phyloP scores from a whole-genome alignment of 2,888 invertebrate genomes.

The Pyrrhia umbra region DNA sequence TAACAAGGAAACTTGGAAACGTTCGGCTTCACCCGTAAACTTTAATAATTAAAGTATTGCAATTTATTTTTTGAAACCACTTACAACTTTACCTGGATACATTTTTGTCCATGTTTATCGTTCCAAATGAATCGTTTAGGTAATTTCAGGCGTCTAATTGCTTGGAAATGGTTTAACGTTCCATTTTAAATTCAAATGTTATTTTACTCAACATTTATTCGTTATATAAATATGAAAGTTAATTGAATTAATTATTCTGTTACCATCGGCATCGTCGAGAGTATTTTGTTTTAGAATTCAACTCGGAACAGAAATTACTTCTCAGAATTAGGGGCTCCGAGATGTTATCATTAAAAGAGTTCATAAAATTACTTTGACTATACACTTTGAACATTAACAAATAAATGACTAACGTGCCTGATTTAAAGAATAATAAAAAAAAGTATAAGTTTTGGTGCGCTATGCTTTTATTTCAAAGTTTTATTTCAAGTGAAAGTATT shows the following conservation, averaged over 20 bases:
- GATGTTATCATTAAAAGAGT: constrained; percentile 10
- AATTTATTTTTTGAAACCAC: constrained; percentile 56
- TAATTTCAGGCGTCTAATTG: constrained; percentile 28
- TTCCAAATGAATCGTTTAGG: constrained; percentile 31
- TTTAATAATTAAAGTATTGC: constrained; percentile 70
- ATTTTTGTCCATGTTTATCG: constrained; percentile 27
- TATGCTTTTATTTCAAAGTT: too few species aligned
- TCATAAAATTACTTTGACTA: background rate
- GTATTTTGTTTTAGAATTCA: constrained; percentile 27
- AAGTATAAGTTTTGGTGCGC: background rate
- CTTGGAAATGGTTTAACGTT: constrained; percentile 23
- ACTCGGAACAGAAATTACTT: constrained; percentile 26
- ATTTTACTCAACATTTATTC: constrained; percentile 19
- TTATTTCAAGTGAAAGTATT: too few species aligned
- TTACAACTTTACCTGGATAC: constrained; percentile 31
- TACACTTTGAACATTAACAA: background rate
- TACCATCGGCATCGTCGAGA: constrained; percentile 11
- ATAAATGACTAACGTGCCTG: background rate
- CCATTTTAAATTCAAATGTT: constrained; percentile 32
- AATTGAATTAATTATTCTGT: constrained; percentile 47
- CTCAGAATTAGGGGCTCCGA: constrained; percentile 9
- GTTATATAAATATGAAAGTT: constrained; percentile 33
- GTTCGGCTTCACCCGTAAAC: constrained; percentile 55
- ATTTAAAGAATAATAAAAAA: background rate
- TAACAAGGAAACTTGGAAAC: constrained; percentile 67